Evolutionary conservation across 2,113 vertebrate genomes (phyloP), one percentile per base, ranked within the genome.

Genomic region (Camelus dromedarius): DNA sequence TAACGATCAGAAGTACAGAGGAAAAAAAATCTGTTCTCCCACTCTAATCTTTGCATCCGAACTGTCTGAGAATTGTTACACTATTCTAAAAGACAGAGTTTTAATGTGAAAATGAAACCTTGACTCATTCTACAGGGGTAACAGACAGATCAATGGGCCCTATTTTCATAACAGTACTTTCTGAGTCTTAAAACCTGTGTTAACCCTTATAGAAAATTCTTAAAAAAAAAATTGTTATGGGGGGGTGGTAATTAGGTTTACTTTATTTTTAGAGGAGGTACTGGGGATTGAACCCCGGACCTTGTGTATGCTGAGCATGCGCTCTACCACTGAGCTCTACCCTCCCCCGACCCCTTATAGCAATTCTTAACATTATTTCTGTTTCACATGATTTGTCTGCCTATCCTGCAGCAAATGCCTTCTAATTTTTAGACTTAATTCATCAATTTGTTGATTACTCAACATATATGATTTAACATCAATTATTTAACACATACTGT

Each of bases 401-500:
- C 58, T 70, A 52, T 10, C 54, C 38, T 42, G 38, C 38, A 75
- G 20, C 18, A 95, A 81, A 84, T 30, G 38, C 0, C 56, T 81
- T 73, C 48, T 91, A 79, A 79, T 60, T 89, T 96, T 93, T 75
- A 77, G 26, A 54, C 54, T 64, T 54, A 54, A 64, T 50, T 86
- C 52, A 79, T 50, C 77, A 94, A 58, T 66, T 66, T 80, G 54
- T 79, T n/a, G 32, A 76, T 72, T 85, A 97, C 75, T 92, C 38
- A 92, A 89, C 75, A 93, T 58, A 42, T 11, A 80, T 89, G 18
- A 75, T 54, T 80, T 62, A 70, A 85, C 13, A 76, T 8, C 3
- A 93, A 73, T 62, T 93, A 81, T 62, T 93, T 22, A 42, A 26
- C 35, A 96, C 20, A 81, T 67, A 90, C 8, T n/a, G 8, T 62